Evolutionary conservation across 2,113 vertebrate species (phyloP).

Genomic region (Australoheros scitulus): DNA sequence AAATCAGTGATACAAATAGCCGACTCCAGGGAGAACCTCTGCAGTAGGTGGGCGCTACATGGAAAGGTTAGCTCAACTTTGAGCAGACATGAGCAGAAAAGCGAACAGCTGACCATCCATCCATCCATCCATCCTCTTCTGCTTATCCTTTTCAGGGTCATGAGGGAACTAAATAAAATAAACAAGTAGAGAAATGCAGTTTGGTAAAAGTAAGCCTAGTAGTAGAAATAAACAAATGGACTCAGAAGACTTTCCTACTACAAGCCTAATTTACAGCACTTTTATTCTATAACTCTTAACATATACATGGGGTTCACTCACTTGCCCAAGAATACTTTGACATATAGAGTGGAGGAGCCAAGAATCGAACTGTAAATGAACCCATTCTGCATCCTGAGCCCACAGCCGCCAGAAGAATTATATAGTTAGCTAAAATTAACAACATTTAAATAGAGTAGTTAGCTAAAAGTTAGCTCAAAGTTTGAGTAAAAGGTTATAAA

Average conservation of each 20-base stretch:
- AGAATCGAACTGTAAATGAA: not conserved
- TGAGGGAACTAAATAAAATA: no score
- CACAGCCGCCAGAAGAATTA: not conserved
- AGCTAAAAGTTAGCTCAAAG: not conserved
- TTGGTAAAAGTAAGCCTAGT: not conserved
- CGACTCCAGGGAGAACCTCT: not conserved
- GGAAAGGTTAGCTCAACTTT: not conserved
- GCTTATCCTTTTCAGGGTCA: no score
- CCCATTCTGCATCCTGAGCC: not conserved
- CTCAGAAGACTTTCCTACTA: not conserved
- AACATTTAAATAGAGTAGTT: not conserved
- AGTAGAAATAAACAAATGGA: not conserved
- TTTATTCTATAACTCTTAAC: not conserved
- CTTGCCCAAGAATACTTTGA: not conserved
- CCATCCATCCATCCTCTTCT: no score
- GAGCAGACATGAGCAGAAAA: not conserved
- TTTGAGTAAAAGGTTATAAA: not conserved
- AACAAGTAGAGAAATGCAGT: not conserved
- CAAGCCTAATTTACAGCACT: not conserved
- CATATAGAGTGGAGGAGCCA: not conserved
- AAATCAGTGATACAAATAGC: not conserved
- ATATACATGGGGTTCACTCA: not conserved
- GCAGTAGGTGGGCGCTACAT: not conserved
- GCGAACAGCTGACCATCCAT: not conserved
- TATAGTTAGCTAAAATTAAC: not conserved